Evolutionary conservation across 1,140 invertebrate species (phyloP).

Genomic region (Diorhabda carinulata): DNA sequence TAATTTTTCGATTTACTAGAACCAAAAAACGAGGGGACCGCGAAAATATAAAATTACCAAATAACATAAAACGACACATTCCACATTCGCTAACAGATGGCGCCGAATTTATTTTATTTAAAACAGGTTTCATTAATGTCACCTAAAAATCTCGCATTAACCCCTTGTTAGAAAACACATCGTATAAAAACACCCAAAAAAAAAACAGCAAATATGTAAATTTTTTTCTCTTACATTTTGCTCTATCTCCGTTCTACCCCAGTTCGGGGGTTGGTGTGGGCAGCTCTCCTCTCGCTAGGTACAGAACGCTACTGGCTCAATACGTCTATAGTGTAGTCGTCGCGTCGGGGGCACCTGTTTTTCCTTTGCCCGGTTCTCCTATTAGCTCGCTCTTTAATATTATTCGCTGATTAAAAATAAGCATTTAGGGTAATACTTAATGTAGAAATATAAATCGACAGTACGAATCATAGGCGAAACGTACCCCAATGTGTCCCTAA

Average conservation of each 20-base stretch:
- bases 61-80: too few relatives aligned
- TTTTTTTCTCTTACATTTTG: conserved; percentile 3
- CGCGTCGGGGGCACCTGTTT: conserved; percentile 35
- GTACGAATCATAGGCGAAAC: not conserved
- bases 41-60: too few relatives aligned
- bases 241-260: conserved; percentile 18
- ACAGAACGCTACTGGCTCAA: conserved; percentile 37
- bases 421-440: conserved; percentile 10
- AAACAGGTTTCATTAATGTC: too few relatives aligned
- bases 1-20: too few relatives aligned
- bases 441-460: not conserved
- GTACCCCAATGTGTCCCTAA: not conserved
- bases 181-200: not conserved
- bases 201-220: not conserved
- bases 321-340: conserved; percentile 41
- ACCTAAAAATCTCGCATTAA: not conserved
- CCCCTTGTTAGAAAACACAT: not conserved
- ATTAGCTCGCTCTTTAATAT: conserved; percentile 19
- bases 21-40: too few relatives aligned
- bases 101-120: too few relatives aligned
- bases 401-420: conserved; percentile 13
- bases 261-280: conserved; percentile 33
- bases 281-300: conserved; percentile 35
- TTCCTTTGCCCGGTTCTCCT: conserved; percentile 5
- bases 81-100: too few relatives aligned